A percentile compares a stretch with the other conserved stretches of the same genome.
phyloP scores from a whole-genome alignment of 2,797 vertebrate genomes.

The Denticeps clupeoides region DNA sequence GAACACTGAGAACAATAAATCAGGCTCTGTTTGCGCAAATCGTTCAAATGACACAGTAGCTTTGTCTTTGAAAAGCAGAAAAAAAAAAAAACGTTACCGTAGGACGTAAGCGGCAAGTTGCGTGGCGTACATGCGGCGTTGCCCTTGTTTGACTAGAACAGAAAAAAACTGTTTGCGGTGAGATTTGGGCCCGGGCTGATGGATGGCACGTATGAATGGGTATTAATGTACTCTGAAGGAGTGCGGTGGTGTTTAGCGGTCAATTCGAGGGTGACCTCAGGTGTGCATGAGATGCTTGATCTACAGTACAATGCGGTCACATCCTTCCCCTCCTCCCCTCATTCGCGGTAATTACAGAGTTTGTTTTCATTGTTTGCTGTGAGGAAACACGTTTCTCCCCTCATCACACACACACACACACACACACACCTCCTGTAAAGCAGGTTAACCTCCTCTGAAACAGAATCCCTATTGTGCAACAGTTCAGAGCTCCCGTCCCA shows the following conservation, averaged over 20 bases:
- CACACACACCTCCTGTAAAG: conserved; percentile 24
- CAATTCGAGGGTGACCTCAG: neutral
- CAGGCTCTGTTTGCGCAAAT: conserved; percentile 1
- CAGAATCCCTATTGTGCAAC: conserved; percentile 54
- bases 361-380: conserved; percentile 50
- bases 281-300: neutral
- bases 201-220: neutral
- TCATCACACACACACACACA: neutral
- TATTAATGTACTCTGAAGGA: neutral
- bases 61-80: neutral
- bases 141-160: neutral
- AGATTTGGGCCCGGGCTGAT: neutral
- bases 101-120: too few relatives aligned
- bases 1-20: conserved; percentile 1
- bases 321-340: neutral
- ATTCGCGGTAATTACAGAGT: conserved; percentile 16
- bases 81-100: too few relatives aligned
- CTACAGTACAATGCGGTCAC: neutral
- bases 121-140: neutral
- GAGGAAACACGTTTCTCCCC: conserved; percentile 33
- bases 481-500: conserved; percentile 48
- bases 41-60: neutral
- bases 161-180: neutral
- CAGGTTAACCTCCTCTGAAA: conserved; percentile 64
- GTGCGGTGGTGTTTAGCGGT: neutral